A percentile compares a stretch with the other conserved stretches of the same genome.
Conservation (phyloP, 2,888 invertebrate species). For the Drosophila mayaguana region DNA sequence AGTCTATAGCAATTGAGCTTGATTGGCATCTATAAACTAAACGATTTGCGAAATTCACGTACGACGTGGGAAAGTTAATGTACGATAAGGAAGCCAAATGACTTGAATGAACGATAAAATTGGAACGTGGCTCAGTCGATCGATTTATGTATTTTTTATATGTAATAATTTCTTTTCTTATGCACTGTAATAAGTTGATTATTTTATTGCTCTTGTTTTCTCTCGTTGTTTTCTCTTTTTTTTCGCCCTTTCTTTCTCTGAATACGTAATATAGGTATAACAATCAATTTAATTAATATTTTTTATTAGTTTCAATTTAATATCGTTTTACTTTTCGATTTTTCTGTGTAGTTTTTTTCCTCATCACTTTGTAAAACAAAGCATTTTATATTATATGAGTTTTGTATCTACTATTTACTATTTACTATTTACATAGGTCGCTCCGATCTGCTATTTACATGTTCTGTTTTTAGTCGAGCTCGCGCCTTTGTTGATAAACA, state of each 20-base stretch:
- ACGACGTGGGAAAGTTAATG: slow-evolving; percentile 2
- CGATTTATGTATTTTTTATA: slow-evolving; percentile 4
- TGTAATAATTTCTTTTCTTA: background rate
- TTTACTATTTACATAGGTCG: slow-evolving; percentile 8
- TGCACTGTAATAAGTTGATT: slow-evolving; percentile 1
- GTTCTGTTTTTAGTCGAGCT: slow-evolving; percentile 1
- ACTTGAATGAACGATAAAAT: slow-evolving; percentile 9
- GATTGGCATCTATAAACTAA: background rate
- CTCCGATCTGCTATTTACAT: slow-evolving; percentile 14
- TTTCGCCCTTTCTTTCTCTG: background rate
- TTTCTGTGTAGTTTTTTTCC: background rate
- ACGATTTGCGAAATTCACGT: background rate
- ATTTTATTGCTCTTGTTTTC: slow-evolving; percentile 1
- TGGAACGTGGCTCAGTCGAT: background rate
- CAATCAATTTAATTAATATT: background rate
- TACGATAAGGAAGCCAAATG: background rate
- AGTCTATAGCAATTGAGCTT: background rate
- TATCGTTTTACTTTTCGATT: background rate
- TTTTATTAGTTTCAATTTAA: background rate
- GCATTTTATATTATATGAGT: background rate
- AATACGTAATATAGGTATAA: background rate
- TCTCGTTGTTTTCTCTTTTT: background rate
- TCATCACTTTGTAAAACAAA: background rate
- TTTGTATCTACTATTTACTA: slow-evolving; percentile 5
- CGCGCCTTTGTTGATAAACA: slow-evolving; percentile 20